Evolutionary conservation across 2,888 invertebrate species (phyloP).

Genomic region (Carabus problematicus): DNA sequence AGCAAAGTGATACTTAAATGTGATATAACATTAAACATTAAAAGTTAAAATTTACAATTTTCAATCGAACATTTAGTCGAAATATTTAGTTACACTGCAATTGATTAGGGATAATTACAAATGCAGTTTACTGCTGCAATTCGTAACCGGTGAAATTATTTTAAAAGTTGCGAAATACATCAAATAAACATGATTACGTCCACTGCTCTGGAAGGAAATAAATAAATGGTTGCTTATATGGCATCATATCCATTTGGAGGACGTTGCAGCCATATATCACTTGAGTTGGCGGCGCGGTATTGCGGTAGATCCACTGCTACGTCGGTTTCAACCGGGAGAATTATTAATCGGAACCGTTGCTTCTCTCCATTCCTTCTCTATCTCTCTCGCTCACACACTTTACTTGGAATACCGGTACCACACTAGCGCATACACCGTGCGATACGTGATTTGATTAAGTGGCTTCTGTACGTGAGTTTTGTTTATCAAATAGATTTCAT

Average conservation of each 20-base stretch:
- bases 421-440: constrained; percentile 1
- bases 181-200: constrained; percentile 40
- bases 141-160: not conserved
- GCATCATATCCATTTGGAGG: constrained; percentile 39
- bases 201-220: constrained; percentile 33
- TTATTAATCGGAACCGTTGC: constrained; percentile 32
- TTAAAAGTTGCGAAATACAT: constrained; percentile 29
- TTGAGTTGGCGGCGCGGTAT: constrained; percentile 16
- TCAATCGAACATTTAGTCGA: too few relatives aligned
- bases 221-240: constrained; percentile 42
- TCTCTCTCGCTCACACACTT: not conserved
- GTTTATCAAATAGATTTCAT: constrained; percentile 40
- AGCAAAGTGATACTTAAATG: too few relatives aligned
- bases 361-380: not conserved
- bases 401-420: not conserved
- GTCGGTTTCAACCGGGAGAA: constrained; percentile 26
- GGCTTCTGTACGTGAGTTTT: constrained; percentile 26
- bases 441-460: constrained; percentile 37
- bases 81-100: too few relatives aligned
- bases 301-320: constrained; percentile 33
- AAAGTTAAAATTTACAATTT: too few relatives aligned
- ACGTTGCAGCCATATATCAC: constrained; percentile 32
- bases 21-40: too few relatives aligned
- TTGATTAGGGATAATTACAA: too few relatives aligned
- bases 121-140: too few relatives aligned